Evolutionary conservation across 92 coral and sea anemone genomes (phyloP).

Genomic region (Palythoa caribaeorum): DNA sequence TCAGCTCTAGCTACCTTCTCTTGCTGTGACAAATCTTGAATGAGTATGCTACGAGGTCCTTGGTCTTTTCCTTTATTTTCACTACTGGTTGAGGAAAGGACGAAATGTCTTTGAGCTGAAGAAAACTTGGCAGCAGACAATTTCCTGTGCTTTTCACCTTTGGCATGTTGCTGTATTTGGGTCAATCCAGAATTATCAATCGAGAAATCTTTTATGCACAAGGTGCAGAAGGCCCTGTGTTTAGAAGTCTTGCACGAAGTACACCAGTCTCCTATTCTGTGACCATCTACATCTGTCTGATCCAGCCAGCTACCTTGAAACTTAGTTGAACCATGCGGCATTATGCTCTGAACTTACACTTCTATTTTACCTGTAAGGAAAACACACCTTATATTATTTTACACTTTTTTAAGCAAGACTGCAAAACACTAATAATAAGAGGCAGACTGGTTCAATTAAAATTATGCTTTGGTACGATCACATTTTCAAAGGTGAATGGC

Average conservation of each 20-base stretch:
- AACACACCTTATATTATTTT: background rate
- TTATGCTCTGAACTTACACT: background rate
- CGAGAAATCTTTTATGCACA: constrained; percentile 50
- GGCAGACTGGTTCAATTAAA: background rate
- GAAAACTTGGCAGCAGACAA: constrained; percentile 51
- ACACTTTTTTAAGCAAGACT: background rate
- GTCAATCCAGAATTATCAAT: constrained; percentile 62
- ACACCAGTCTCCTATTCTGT: constrained; percentile 56
- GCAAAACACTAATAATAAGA: background rate
- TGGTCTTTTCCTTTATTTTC: constrained; percentile 23
- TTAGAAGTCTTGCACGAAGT: constrained; percentile 48
- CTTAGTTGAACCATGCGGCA: constrained; percentile 34
- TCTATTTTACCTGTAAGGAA: background rate
- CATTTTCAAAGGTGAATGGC: background rate
- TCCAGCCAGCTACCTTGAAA: constrained; percentile 59
- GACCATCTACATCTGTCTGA: constrained; percentile 49
- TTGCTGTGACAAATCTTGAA: constrained; percentile 43
- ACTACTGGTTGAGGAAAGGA: constrained; percentile 33
- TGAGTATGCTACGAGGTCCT: constrained; percentile 30
- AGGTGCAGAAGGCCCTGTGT: constrained; percentile 57
- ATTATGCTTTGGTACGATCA: background rate
- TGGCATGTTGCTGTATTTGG: constrained; percentile 67
- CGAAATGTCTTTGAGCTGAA: constrained; percentile 41
- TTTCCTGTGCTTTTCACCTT: constrained; percentile 50
- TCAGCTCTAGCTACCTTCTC: constrained; percentile 40